A percentile compares a stretch with the other conserved stretches of the same genome.
Conservation (phyloP, 35 echinoderm and acorn worm species). For the Apostichopus parvimensis region DNA sequence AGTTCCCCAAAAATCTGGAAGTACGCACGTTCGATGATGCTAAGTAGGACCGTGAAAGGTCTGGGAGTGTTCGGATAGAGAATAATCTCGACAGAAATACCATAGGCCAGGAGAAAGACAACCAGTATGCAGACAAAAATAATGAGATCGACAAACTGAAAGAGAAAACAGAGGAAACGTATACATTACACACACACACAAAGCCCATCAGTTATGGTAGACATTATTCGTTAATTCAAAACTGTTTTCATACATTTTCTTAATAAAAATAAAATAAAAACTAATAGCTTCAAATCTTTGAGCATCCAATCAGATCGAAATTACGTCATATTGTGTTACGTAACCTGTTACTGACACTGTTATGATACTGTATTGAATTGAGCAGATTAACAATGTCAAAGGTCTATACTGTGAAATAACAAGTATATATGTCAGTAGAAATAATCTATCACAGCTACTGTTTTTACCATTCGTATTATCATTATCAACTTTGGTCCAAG, state of each 20-base stretch:
- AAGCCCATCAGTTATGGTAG: too few relatives aligned
- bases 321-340: too few relatives aligned
- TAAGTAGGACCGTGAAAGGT: slow-evolving; percentile 9
- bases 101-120: slow-evolving; percentile 71
- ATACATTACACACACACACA: neutral
- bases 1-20: slow-evolving; percentile 88
- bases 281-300: neutral
- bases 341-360: too few relatives aligned
- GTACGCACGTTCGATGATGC: slow-evolving; percentile 58
- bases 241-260: too few relatives aligned
- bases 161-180: neutral
- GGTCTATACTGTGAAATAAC: too few relatives aligned
- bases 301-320: too few relatives aligned
- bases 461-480: slow-evolving; percentile 81
- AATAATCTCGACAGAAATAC: slow-evolving; percentile 65
- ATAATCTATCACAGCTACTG: too few relatives aligned
- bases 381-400: too few relatives aligned
- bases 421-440: too few relatives aligned
- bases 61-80: slow-evolving; percentile 58
- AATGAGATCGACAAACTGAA: slow-evolving; percentile 68
- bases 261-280: neutral
- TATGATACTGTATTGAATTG: too few relatives aligned
- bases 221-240: too few relatives aligned
- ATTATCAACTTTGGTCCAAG: slow-evolving; percentile 93
- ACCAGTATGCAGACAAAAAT: slow-evolving; percentile 68